A percentile compares a stretch with the other conserved stretches of the same genome.
These are phyloP conservation scores for Vipera latastei DNA, from an alignment of 2,797 vertebrate genomes.

Conservation along the genomic window DNA sequence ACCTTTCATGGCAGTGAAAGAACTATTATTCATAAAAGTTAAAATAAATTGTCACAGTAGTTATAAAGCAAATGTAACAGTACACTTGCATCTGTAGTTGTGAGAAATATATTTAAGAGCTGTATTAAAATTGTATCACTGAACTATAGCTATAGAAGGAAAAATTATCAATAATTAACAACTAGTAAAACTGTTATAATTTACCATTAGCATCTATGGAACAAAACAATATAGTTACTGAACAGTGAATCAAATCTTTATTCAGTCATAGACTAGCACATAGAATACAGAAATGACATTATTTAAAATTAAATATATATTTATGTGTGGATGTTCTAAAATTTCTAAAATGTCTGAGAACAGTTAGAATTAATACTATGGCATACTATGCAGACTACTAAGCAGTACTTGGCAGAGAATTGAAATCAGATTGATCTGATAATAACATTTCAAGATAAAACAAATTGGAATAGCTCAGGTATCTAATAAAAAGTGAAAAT, in stretches of 20 bases:
- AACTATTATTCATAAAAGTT: not conserved
- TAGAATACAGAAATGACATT: not conserved
- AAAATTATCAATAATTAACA: not conserved
- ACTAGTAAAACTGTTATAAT: not conserved
- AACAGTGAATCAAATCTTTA: not conserved
- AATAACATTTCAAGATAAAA: no score
- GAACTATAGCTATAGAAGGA: not conserved
- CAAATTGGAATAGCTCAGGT: not conserved
- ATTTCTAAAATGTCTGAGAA: no score
- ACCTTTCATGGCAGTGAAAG: not conserved
- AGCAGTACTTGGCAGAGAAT: no score
- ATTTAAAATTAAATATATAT: no score
- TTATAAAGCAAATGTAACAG: not conserved
- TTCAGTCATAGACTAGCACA: no score
- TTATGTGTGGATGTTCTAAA: no score
- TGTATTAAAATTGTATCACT: not conserved
- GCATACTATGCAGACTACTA: no score
- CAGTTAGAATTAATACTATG: no score
- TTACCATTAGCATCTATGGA: not conserved
- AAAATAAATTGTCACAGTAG: not conserved
- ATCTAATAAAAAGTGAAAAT: not conserved
- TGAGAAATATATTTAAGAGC: not conserved
- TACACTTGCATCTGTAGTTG: not conserved
- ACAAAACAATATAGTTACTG: not conserved
- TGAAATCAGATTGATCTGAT: no score